Base-by-base conservation (phyloP, 1,140 invertebrate species). In the Venustaconcha ellipsiformis region DNA sequence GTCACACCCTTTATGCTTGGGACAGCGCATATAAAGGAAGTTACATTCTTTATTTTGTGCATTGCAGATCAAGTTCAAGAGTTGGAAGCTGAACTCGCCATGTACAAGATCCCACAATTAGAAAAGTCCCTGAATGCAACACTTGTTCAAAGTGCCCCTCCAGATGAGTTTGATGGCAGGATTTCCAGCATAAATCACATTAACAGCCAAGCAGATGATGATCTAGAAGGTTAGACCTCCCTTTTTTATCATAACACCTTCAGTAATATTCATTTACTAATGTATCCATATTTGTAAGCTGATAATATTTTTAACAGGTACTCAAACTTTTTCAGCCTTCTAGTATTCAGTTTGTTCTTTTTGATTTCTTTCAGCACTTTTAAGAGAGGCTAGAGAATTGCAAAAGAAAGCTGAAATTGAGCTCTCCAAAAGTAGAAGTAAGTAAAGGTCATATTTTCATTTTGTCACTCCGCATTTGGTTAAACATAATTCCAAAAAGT, bases 381-480 rank as follows among this genome's bases (percentile, higher is more conserved):
- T 90, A 74, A 70, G 76, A 73, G 84, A 86, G 70, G 85, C 88
- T 20, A 78, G 82, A 76, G 78, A 86, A 62, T 81, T 86, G 67
- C 84, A 88, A 60, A 80, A 83, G 62, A 86, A 84, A 70, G 86
- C 84, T 23, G 85, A 88, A 74, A 68, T 78, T 30, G 87, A 89
- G 60, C 70, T 88, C 20, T 81, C 70, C 23, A 85, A 86, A 68
- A 83, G 78, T 62, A 87, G 84, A 87, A 82, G 88, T 89, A 82
- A 79, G 83, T 68, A 48, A 6, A 8, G 4, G 37, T 48, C 37
- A 48, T 48, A 48, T 48, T 48, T 48, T 48, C 0, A 6, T 8
- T 0, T 48, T 48, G 6, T 48, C 37, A 48, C 37, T 8, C 3
- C 11, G 37, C 37, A 48, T 48, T 48, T 48, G 5, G 6, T 48